phyloP scores from a whole-genome alignment of 1,140 invertebrate species.

The Drosophila aff. region DNA sequence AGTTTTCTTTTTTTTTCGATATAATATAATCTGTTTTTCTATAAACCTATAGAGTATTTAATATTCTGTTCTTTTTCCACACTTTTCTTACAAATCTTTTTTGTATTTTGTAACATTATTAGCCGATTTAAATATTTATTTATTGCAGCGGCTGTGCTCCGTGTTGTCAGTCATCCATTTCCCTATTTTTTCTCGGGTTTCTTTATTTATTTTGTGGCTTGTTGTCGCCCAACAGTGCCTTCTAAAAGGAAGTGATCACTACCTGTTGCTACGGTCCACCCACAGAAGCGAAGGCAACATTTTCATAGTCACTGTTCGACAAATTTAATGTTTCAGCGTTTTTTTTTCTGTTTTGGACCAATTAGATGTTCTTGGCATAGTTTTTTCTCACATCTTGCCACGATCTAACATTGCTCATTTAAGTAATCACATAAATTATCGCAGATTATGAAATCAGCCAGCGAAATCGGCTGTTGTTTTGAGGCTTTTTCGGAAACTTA shows the following conservation, averaged over 20 bases:
- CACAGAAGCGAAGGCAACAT: constrained; percentile 26
- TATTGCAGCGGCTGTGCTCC: constrained; percentile 52
- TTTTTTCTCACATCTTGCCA: constrained; percentile 57
- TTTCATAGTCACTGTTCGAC: constrained; percentile 35
- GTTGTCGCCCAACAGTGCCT: constrained; percentile 47
- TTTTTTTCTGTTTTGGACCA: constrained; percentile 53
- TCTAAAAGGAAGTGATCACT: constrained; percentile 2
- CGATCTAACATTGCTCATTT: constrained; percentile 73
- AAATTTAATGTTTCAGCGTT: constrained; percentile 40
- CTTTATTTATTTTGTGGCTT: constrained; percentile 64
- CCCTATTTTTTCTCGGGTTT: constrained; percentile 13
- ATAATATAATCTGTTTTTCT: neutral
- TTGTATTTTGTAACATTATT: constrained; percentile 51
- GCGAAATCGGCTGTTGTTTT: constrained; percentile 23
- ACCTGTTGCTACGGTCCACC: constrained; percentile 55
- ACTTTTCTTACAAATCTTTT: neutral
- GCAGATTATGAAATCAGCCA: constrained; percentile 65
- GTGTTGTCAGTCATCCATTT: constrained; percentile 52
- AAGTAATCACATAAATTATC: constrained; percentile 81
- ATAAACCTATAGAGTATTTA: constrained; percentile 2
- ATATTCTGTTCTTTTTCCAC: neutral
- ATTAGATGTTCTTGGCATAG: constrained; percentile 81
- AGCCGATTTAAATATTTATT: constrained; percentile 61
- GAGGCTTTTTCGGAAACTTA: neutral
- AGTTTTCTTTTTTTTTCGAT: neutral